A percentile compares a stretch with the other conserved stretches of the same genome.
These are phyloP conservation scores for Isichthys henryi DNA, from an alignment of 2,113 vertebrate genomes.

Conservation along the genomic window DNA sequence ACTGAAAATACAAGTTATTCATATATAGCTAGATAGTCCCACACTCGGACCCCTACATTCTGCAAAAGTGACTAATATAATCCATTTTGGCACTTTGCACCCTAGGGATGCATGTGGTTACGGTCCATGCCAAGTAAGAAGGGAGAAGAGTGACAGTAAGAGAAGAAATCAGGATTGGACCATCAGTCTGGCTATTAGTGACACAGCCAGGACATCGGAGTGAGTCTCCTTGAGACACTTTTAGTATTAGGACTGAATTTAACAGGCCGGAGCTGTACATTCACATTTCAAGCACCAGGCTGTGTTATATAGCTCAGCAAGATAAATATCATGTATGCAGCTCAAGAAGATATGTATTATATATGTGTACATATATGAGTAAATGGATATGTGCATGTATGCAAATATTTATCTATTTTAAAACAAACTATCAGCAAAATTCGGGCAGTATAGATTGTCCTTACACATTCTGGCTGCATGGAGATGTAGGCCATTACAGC, in stretches of 20 bases:
- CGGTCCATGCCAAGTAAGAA: neutral
- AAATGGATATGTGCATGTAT: neutral
- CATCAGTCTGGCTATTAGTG: neutral
- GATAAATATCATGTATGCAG: no score
- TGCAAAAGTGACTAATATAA: neutral
- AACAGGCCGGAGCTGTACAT: neutral
- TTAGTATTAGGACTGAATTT: neutral
- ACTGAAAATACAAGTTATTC: neutral
- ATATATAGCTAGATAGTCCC: neutral
- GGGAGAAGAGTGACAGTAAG: neutral
- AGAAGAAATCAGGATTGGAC: neutral
- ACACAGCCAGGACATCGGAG: neutral
- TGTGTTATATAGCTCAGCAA: neutral
- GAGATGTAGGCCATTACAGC: neutral
- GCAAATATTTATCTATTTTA: neutral
- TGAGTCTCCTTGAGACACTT: neutral
- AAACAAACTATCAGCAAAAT: neutral
- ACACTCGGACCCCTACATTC: neutral
- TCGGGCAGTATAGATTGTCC: neutral
- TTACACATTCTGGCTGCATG: neutral
- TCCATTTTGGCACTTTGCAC: neutral
- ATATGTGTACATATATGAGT: neutral
- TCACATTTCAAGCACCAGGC: neutral
- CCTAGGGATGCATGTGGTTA: neutral
- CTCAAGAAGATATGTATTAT: neutral